Evolutionary conservation across 2,113 vertebrate species (phyloP).

Genomic region (Cyanoliseus patagonus): DNA sequence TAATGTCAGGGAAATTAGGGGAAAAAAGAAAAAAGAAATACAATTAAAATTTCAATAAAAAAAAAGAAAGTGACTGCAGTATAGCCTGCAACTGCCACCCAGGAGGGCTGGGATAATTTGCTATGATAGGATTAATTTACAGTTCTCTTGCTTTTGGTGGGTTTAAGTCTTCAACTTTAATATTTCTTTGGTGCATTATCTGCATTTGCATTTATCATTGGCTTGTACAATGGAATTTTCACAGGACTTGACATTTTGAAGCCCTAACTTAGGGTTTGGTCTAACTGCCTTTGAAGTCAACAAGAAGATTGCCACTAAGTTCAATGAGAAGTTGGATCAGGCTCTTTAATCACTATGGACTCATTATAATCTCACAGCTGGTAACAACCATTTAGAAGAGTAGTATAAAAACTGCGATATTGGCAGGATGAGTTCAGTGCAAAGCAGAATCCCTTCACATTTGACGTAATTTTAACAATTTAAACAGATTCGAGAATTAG

Average conservation of each 20-base stretch:
- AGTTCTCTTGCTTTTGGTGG: slow-evolving; percentile 3
- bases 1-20: slow-evolving; percentile 2
- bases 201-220: slow-evolving; percentile 56
- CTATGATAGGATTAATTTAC: slow-evolving; percentile 17
- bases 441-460: background rate
- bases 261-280: slow-evolving; percentile 15
- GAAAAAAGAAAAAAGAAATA: background rate
- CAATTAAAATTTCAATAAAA: slow-evolving; percentile 14
- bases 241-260: slow-evolving; percentile 46
- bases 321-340: slow-evolving; percentile 29
- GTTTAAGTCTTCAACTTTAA: slow-evolving; percentile 14
- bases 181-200: slow-evolving; percentile 41
- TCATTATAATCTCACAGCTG: slow-evolving; percentile 34
- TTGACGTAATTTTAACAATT: background rate
- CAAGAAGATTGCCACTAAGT: slow-evolving; percentile 1
- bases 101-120: slow-evolving; percentile 9
- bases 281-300: slow-evolving; percentile 47
- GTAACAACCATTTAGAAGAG: background rate
- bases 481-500: slow-evolving; percentile 9
- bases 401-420: background rate
- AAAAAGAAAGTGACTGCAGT: background rate
- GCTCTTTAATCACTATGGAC: background rate
- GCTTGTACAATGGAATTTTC: slow-evolving; percentile 29
- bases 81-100: background rate
- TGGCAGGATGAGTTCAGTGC: background rate